Percentiles rank a stretch among this genome's conserved stretches.
Evolutionary conservation across 2,888 invertebrate species (phyloP).

Genomic region (Neuroscelio doddi): DNA sequence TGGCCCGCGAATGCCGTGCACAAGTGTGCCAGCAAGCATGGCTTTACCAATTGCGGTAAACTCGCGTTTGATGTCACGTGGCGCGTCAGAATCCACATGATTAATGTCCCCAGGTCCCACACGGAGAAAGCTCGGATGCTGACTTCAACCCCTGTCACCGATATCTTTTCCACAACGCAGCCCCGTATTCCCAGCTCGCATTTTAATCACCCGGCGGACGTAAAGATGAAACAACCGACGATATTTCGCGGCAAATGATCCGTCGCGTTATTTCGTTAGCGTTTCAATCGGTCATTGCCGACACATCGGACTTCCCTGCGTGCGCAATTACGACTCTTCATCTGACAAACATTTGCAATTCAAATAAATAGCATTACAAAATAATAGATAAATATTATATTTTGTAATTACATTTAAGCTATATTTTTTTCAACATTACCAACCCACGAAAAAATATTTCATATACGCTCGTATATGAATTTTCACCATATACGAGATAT

Average conservation of each 20-base stretch:
- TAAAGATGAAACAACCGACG: slow-evolving; percentile 22
- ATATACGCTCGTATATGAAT: too few species aligned
- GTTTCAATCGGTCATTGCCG: slow-evolving; percentile 59
- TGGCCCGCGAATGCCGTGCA: too few species aligned
- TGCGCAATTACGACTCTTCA: slow-evolving; percentile 9
- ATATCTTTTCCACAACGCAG: slow-evolving; percentile 17
- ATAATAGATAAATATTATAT: too few species aligned
- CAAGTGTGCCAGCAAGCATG: too few species aligned
- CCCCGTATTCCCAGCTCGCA: slow-evolving; percentile 29
- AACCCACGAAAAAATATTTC: too few species aligned
- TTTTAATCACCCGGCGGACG: slow-evolving; percentile 47
- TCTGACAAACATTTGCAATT: neutral
- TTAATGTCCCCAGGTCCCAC: slow-evolving; percentile 56
- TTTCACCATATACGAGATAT: too few species aligned
- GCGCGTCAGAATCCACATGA: slow-evolving; percentile 60
- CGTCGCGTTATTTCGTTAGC: slow-evolving; percentile 60
- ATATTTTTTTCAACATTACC: too few species aligned
- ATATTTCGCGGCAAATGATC: slow-evolving; percentile 51
- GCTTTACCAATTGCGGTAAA: slow-evolving; percentile 55
- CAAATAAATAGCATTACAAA: too few species aligned
- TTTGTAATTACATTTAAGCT: too few species aligned
- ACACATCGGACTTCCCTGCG: slow-evolving; percentile 13
- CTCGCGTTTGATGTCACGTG: slow-evolving; percentile 62
- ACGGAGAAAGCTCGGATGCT: slow-evolving; percentile 40
- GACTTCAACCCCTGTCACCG: slow-evolving; percentile 36